A percentile compares a stretch with the other conserved stretches of the same genome.
phyloP scores from a whole-genome alignment of 2,888 invertebrate species.

The Synergus laeviventris region DNA sequence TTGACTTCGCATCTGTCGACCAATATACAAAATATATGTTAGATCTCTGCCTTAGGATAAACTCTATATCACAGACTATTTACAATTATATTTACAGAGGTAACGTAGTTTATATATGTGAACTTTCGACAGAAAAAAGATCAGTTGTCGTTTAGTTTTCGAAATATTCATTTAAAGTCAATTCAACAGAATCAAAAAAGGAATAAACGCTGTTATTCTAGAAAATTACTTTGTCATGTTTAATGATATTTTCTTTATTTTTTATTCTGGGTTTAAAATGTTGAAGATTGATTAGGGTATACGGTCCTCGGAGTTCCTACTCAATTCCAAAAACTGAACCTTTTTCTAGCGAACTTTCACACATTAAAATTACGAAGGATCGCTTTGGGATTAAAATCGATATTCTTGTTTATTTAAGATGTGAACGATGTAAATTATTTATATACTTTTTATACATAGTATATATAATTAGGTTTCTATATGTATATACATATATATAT shows the following conservation, averaged over 20 bases:
- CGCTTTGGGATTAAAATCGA: conserved; percentile 31
- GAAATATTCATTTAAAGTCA: not conserved
- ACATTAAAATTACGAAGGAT: conserved; percentile 17
- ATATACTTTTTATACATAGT: conserved; percentile 9
- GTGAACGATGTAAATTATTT: not conserved
- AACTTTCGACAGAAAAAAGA: not conserved
- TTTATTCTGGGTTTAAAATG: too few relatives aligned
- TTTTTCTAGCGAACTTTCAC: not conserved
- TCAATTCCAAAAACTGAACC: not conserved
- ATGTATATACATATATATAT: conserved; percentile 10
- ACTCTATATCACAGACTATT: conserved; percentile 4
- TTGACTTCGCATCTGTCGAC: not conserved
- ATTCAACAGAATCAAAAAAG: not conserved
- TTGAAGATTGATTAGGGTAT: too few relatives aligned
- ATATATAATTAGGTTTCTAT: conserved; percentile 5
- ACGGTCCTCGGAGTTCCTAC: too few relatives aligned
- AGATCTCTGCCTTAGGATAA: conserved; percentile 11
- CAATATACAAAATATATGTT: conserved; percentile 33
- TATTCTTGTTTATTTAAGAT: not conserved
- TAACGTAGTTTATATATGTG: conserved; percentile 5
- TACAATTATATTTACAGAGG: conserved; percentile 19
- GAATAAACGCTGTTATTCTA: too few relatives aligned
- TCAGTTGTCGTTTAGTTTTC: not conserved
- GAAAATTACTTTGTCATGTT: too few relatives aligned
- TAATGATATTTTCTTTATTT: too few relatives aligned